These are phyloP conservation scores for Orestias chungarensis DNA, from an alignment of 2,797 vertebrate genomes.

Conservation along the genomic window DNA sequence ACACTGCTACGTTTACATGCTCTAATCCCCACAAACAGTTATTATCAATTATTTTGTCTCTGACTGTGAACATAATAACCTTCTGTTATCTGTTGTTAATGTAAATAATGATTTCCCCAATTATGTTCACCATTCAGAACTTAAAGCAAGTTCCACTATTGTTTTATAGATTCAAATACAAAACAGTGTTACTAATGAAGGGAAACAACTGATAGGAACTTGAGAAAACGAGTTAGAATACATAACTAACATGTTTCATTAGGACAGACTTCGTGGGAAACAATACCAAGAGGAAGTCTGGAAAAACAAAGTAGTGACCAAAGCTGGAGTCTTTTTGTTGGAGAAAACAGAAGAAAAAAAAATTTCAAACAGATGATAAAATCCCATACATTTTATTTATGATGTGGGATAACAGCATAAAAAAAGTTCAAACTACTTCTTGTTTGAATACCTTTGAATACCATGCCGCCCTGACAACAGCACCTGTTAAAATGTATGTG, in stretches of 20 bases:
- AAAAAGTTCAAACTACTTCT: not conserved
- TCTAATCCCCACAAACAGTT: conserved; percentile 15
- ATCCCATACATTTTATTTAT: not conserved
- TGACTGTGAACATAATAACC: conserved; percentile 4
- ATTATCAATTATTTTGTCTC: conserved; percentile 52
- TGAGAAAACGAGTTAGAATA: not conserved
- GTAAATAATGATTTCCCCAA: conserved; percentile 33
- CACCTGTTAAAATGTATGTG: too few species aligned
- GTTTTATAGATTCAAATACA: conserved; percentile 20
- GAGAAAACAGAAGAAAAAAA: not conserved
- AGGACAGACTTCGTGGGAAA: not conserved
- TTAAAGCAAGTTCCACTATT: conserved; percentile 5
- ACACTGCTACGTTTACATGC: conserved; percentile 2
- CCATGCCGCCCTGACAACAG: too few species aligned
- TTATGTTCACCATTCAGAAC: not conserved
- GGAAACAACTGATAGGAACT: conserved; percentile 24
- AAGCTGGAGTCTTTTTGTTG: not conserved
- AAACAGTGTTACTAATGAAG: conserved; percentile 1
- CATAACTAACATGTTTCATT: not conserved
- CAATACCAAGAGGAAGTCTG: conserved; percentile 20
- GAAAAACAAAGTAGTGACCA: not conserved
- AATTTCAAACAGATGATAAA: conserved; percentile 1
- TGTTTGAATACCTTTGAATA: too few species aligned
- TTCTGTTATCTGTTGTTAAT: conserved; percentile 35
- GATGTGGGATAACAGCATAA: not conserved